A percentile compares a stretch with the other conserved stretches of the same genome.
Conservation (phyloP, 2,797 vertebrate species). For the Scyliorhinus canicula region DNA sequence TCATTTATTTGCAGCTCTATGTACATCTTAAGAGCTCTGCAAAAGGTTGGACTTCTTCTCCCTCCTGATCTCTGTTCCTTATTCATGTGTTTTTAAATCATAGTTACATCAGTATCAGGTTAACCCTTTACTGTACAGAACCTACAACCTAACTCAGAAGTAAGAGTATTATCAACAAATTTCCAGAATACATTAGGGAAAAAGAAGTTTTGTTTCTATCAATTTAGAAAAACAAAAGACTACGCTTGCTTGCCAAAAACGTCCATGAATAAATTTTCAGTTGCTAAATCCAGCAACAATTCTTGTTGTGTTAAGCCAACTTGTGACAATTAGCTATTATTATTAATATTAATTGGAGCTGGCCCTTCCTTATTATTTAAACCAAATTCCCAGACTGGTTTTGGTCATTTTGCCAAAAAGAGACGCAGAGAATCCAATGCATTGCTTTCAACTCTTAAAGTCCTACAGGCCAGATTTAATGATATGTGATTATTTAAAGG, state of each 20-base stretch:
- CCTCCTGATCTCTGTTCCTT: no score
- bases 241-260: not conserved
- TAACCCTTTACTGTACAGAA: not conserved
- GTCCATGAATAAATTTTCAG: not conserved
- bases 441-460: not conserved
- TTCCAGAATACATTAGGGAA: not conserved
- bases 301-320: not conserved
- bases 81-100: not conserved
- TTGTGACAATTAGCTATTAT: no score
- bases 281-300: not conserved
- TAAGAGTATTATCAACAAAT: not conserved
- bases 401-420: not conserved
- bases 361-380: not conserved
- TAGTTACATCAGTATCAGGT: no score
- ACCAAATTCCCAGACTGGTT: not conserved
- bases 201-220: not conserved
- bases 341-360: not conserved
- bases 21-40: no score
- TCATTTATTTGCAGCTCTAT: no score
- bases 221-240: not conserved
- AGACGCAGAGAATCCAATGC: not conserved
- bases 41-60: no score
- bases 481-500: not conserved
- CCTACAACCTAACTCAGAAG: not conserved
- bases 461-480: not conserved